Percentiles rank a stretch among this genome's conserved stretches.
Conservation (phyloP, 1,140 invertebrate species). For the Drosophila tropicalis region DNA sequence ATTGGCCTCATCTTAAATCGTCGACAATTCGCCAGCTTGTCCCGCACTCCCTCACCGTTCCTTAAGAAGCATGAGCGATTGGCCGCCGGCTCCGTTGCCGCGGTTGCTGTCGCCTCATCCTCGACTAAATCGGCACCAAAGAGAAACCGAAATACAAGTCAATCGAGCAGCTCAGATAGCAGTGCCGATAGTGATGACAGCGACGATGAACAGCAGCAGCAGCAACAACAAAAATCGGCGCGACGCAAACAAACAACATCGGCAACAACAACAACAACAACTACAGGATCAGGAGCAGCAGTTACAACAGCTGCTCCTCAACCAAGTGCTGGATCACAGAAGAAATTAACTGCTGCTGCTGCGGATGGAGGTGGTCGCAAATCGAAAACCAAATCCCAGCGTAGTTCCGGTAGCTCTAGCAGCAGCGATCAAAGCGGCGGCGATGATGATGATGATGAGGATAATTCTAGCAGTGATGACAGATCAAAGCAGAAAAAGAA, state of each 20-base stretch:
- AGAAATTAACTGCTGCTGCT: conserved; percentile 21
- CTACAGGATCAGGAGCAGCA: conserved; percentile 1
- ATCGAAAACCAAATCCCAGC: conserved; percentile 65
- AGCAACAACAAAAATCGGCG: background rate
- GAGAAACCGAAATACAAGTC: conserved; percentile 78
- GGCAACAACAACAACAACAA: conserved; percentile 6
- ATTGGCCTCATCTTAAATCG: background rate
- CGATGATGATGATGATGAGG: conserved; percentile 31
- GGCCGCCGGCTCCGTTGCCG: conserved; percentile 44
- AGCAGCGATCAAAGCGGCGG: conserved; percentile 80
- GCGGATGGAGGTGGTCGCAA: conserved; percentile 35
- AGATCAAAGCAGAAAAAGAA: conserved; percentile 76
- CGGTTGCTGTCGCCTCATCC: background rate
- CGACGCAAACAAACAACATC: conserved; percentile 34
- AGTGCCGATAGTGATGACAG: conserved; percentile 73
- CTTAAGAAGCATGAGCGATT: conserved; percentile 88
- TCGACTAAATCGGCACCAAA: conserved; percentile 82
- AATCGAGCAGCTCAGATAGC: conserved; percentile 83
- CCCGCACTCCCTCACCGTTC: conserved; percentile 91
- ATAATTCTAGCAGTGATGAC: conserved; percentile 61
- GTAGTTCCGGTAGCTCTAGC: conserved; percentile 64
- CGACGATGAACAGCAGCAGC: conserved; percentile 53
- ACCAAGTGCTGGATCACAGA: background rate
- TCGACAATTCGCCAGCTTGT: conserved; percentile 85
- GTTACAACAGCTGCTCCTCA: background rate